phyloP scores from a whole-genome alignment of 2,797 vertebrate species.

The Siniperca scherzeri region DNA sequence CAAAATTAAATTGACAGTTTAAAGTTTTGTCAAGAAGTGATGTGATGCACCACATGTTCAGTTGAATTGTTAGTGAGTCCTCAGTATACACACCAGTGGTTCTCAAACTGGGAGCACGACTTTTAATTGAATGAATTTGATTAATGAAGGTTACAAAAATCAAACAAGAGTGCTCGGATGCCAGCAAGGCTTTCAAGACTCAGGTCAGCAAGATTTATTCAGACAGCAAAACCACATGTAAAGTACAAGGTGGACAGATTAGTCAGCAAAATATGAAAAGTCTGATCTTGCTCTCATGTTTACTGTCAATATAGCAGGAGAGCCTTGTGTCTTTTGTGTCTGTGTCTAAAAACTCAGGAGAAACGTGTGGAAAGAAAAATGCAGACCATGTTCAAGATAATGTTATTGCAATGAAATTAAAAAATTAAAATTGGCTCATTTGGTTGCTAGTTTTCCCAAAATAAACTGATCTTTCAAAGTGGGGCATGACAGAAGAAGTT shows the following conservation, averaged over 20 bases:
- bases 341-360: background rate
- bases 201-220: background rate
- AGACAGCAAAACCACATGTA: background rate
- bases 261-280: background rate
- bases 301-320: background rate
- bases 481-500: background rate
- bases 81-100: conserved; percentile 6
- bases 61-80: background rate
- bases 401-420: background rate
- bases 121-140: background rate
- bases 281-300: background rate
- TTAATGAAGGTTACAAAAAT: background rate
- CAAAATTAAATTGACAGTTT: too few relatives aligned
- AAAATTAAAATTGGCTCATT: background rate
- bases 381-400: background rate
- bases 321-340: background rate
- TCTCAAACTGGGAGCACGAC: conserved; percentile 7
- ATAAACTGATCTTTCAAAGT: background rate
- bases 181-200: background rate
- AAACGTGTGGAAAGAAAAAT: background rate
- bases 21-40: background rate
- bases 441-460: background rate
- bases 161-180: background rate
- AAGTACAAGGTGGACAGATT: background rate
- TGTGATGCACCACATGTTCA: conserved; percentile 2